Evolutionary conservation across 92 coral and sea anemone species (phyloP), one percentile per base, ranked within the genome.

Genomic region (Epizoanthus fatuus): DNA sequence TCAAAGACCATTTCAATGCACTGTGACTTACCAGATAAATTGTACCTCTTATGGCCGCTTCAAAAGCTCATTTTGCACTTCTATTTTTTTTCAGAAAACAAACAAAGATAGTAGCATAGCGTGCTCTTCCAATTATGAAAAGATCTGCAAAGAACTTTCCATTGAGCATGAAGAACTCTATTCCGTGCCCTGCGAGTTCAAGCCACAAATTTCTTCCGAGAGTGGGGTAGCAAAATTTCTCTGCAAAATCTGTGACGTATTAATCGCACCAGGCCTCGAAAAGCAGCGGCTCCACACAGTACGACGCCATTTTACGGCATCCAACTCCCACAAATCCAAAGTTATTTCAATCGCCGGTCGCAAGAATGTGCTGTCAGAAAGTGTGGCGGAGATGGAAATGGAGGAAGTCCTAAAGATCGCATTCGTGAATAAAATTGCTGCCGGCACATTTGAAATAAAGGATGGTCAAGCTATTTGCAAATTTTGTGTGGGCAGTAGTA

Each of bases 371-470:
- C 72, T 49, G 68, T 84, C 83, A 11, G 88, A 84, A 60, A 44
- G 90, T 25, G 85, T 86, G 11, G 85, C 81, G 35, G 73, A 79
- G 68, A 59, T 86, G 7, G 90, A 86, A 62, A 79, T 79, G 74
- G 83, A 78, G 62, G 90, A 86, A 76, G 85, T 70, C 14, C 57
- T 54, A 55, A 78, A 86, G 79, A 40, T 78, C 14, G 85, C 85
- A 16, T 78, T 78, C 15, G 12, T 86, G 5, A 78, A 78, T 25
- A 74, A 84, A 74, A 73, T 54, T 66, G 81, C 80, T 52, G 79
- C 90, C 29, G 76, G 84, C 17, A 74, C 83, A 15, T 78, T 86
- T 17, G 85, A 86, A 68, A 5, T 76, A 19, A 67, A 76, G 82
- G 90, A 73, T 8, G 47, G 51, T 37, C 7, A 71, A 9, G 84